Evolutionary conservation across 1,140 invertebrate genomes (phyloP).

Genomic region (Brevipalpus yothersi): DNA sequence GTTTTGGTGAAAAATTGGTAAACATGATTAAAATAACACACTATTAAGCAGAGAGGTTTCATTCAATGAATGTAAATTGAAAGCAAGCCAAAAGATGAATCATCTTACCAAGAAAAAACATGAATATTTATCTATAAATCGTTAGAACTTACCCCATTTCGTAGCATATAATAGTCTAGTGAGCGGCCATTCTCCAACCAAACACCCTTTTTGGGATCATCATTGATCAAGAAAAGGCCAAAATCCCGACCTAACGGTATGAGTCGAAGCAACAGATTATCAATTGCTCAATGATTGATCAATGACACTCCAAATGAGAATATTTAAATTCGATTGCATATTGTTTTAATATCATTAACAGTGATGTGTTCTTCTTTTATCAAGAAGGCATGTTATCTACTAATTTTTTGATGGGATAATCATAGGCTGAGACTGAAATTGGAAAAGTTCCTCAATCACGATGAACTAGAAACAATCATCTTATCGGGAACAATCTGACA

Average conservation of each 20-base stretch:
- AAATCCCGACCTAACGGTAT: slow-evolving; percentile 39
- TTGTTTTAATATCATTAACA: too few relatives aligned
- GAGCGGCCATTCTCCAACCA: slow-evolving; percentile 84
- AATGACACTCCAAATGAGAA: too few relatives aligned
- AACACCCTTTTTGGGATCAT: slow-evolving; percentile 84
- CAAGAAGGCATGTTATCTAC: too few relatives aligned
- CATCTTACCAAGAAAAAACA: not conserved
- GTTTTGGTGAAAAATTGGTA: too few relatives aligned
- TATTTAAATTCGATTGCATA: too few relatives aligned
- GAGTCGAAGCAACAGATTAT: slow-evolving; percentile 31
- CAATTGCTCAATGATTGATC: slow-evolving; percentile 1
- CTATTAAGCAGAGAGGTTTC: too few relatives aligned
- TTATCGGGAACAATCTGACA: not conserved
- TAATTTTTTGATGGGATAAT: not conserved
- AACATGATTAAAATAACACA: too few relatives aligned
- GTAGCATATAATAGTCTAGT: slow-evolving; percentile 84
- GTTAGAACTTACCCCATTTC: slow-evolving; percentile 41
- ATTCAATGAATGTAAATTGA: too few relatives aligned
- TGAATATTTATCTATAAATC: too few relatives aligned
- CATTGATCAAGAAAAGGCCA: slow-evolving; percentile 82
- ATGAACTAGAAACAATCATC: too few relatives aligned
- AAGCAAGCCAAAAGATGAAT: not conserved
- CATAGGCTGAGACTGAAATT: not conserved
- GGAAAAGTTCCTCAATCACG: too few relatives aligned
- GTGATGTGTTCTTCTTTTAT: too few relatives aligned